These are phyloP conservation scores for Fistularia commersonii DNA, from an alignment of 2,797 vertebrate species.

Conservation along the genomic window DNA sequence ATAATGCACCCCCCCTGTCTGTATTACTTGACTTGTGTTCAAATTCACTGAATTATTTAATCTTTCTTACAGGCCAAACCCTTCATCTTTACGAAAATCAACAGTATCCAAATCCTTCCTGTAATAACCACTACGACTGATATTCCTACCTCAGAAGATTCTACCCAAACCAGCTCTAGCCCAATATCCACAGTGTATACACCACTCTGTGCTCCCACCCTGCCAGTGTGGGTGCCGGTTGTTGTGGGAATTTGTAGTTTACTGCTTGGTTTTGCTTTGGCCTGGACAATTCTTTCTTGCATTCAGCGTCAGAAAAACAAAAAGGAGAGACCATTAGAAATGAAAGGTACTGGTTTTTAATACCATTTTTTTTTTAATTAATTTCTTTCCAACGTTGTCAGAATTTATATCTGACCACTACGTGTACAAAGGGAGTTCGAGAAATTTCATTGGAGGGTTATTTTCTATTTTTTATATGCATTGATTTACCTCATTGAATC, in stretches of 20 bases:
- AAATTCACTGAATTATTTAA: conserved; percentile 5
- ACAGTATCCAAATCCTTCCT: conserved; percentile 62
- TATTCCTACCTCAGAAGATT: not conserved
- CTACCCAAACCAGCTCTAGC: not conserved
- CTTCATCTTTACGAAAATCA: conserved; percentile 81
- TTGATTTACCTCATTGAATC: conserved; percentile 3
- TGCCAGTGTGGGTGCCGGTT: conserved; percentile 77
- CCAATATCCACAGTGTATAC: not conserved
- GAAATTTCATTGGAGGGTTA: too few species aligned
- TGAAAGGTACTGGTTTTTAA: conserved; percentile 51
- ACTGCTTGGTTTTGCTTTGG: conserved; percentile 52
- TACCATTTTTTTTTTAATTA: too few species aligned
- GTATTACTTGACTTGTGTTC: not conserved
- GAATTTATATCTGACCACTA: too few species aligned
- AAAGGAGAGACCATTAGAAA: conserved; percentile 2
- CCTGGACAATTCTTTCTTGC: conserved; percentile 48
- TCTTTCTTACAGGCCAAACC: conserved; percentile 73
- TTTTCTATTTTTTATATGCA: too few species aligned
- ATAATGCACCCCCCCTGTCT: too few species aligned
- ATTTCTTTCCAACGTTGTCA: too few species aligned
- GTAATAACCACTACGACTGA: conserved; percentile 6
- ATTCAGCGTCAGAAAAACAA: not conserved
- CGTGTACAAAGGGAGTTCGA: too few species aligned
- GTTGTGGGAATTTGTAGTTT: conserved; percentile 66
- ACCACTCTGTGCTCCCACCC: conserved; percentile 21